phyloP scores from a whole-genome alignment of 2,888 invertebrate species.

The Epinotia nisella region DNA sequence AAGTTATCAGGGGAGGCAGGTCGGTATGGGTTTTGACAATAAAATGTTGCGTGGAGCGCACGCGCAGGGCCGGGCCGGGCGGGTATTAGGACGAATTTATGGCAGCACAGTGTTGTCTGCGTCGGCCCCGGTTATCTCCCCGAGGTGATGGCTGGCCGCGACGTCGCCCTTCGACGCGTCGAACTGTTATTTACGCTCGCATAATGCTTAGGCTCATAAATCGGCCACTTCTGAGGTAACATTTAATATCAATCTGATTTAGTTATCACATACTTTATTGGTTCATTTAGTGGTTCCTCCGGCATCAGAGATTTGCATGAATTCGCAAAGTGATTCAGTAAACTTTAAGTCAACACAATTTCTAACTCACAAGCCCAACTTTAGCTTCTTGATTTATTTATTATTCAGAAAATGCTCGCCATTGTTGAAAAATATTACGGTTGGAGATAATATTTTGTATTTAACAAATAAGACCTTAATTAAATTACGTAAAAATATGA shows the following conservation, averaged over 20 bases:
- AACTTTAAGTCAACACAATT: background rate
- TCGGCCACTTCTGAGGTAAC: conserved; percentile 27
- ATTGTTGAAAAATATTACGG: too few species aligned
- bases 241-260: conserved; percentile 31
- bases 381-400: too few species aligned
- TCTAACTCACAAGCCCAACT: too few species aligned
- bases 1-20: conserved; percentile 78
- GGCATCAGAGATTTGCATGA: background rate
- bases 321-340: background rate
- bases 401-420: too few species aligned
- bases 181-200: conserved; percentile 38
- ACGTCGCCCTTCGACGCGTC: conserved; percentile 25
- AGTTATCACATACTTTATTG: background rate
- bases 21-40: conserved; percentile 82
- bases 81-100: conserved; percentile 76
- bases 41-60: conserved; percentile 73
- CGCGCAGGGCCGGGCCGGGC: conserved; percentile 60
- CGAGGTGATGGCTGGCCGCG: conserved; percentile 35
- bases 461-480: too few species aligned
- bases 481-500: too few species aligned
- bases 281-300: background rate
- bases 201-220: conserved; percentile 30
- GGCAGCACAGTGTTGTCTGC: conserved; percentile 55
- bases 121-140: conserved; percentile 47
- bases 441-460: too few species aligned